Evolutionary conservation across 2,888 invertebrate genomes (phyloP), one percentile per base, ranked within the genome.

Genomic region (Koerneria pararmatus): DNA sequence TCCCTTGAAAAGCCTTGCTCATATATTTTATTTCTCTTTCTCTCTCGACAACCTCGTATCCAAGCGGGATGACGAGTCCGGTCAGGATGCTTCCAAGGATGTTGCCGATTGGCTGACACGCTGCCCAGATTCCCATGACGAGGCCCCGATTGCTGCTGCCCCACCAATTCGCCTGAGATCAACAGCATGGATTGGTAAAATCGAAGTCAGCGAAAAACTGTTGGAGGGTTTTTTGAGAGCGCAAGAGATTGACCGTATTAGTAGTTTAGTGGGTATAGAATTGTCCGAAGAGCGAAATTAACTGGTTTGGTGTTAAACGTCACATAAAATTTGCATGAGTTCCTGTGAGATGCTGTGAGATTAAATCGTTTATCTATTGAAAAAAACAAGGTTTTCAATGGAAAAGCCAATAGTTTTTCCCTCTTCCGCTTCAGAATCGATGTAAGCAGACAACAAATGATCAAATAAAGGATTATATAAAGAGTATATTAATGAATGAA

Each of bases 61-160:
- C 86, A 72, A 84, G 82, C 48, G 84, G 80, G 22, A 86, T 76
- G 2, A 86, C 84, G 59, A 80, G 70, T 0, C 85, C 83, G 5
- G 84, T 84, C 74, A 85, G 76, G 19, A 85, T 76, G 29, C 85
- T 83, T 35, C 86, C 86, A 51, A 87, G 79, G 56, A 86, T 86
- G 73, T 86, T 86, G 32, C 86, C 86, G 32, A 86, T 84, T 46
- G 85, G 85, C n/a, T 86, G 86, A 77, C 86, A 86, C 1, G 85
- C 84, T 69, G 86, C 85, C 86, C 86, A 86, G 8, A 85, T 67
- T 27, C 86, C 86, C 73, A 86, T 79, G 24, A 80, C 68, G 48
- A 86, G 79, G 24, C 86, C 86, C 19, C 86, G 85, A 71, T 85
- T 86, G 66, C 73, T 82, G 78, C 68, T 72, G 62, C 75, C 85